Evolutionary conservation across 1,140 invertebrate genomes (phyloP).

Genomic region (Eufriesea mexicana): DNA sequence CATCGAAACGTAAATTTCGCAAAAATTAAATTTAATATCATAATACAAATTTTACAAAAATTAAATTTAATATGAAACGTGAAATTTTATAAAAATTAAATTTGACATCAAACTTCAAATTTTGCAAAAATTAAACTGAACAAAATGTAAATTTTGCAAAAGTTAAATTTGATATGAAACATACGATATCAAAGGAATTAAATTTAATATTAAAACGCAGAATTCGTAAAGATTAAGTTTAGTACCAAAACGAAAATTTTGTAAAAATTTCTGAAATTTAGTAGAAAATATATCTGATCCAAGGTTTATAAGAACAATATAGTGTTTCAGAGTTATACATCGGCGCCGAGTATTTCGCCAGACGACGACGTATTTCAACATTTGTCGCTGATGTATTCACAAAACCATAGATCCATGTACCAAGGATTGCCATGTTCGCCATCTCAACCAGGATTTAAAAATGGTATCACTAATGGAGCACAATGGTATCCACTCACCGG

Average conservation of each 20-base stretch:
- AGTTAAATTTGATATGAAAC: no score
- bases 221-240: not conserved
- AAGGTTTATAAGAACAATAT: conserved; percentile 53
- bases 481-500: conserved; percentile 96
- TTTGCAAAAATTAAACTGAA: no score
- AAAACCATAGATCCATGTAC: conserved; percentile 94
- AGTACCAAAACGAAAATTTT: not conserved
- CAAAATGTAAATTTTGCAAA: no score
- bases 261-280: not conserved
- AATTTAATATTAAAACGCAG: no score
- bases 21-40: no score
- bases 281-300: conserved; percentile 9
- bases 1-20: no score
- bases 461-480: conserved; percentile 96
- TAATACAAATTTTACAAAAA: no score
- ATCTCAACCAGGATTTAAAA: conserved; percentile 88
- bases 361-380: conserved; percentile 97
- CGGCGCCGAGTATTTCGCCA: conserved; percentile 91
- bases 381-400: conserved; percentile 93
- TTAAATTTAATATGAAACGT: no score
- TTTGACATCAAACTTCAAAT: no score
- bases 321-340: conserved; percentile 91
- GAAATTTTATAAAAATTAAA: no score
- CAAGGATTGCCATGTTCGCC: conserved; percentile 91
- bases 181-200: no score